A percentile compares a stretch with the other conserved stretches of the same genome.
phyloP scores from a whole-genome alignment of 92 coral and sea anemone species.

The Galaxea fascicularis region DNA sequence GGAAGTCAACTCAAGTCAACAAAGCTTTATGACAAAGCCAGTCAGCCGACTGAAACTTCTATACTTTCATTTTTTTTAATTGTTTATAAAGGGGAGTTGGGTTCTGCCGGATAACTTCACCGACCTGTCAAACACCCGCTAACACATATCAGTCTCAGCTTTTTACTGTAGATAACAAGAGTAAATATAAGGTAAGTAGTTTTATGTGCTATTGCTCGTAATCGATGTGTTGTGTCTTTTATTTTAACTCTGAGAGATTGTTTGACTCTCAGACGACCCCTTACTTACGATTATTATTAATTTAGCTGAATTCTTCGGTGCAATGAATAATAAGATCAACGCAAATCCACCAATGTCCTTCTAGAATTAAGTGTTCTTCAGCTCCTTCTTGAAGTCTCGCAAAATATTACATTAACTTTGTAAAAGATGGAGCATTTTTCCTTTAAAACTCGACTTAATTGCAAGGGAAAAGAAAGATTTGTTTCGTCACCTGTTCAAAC shows the following conservation, averaged over 20 bases:
- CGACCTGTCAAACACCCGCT: background rate
- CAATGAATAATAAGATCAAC: background rate
- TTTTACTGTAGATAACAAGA: background rate
- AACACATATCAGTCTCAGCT: background rate
- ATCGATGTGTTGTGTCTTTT: too few species aligned
- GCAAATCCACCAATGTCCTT: background rate
- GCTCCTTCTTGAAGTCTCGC: background rate
- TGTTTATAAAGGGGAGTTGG: background rate
- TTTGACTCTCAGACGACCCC: too few species aligned
- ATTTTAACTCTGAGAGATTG: too few species aligned
- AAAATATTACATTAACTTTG: background rate
- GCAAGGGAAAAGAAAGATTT: too few species aligned
- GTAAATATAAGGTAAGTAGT: constrained; percentile 4
- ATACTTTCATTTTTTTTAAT: background rate
- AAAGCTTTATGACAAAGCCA: background rate
- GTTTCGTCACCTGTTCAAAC: background rate
- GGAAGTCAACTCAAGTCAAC: background rate
- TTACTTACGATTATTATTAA: background rate
- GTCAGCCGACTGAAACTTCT: background rate
- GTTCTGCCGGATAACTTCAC: background rate
- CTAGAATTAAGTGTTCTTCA: background rate
- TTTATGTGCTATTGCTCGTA: too few species aligned
- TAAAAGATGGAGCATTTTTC: background rate
- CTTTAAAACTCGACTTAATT: background rate
- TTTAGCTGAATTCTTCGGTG: background rate